phyloP scores from a whole-genome alignment of 2,888 invertebrate genomes.

The Ophion obscuratus region DNA sequence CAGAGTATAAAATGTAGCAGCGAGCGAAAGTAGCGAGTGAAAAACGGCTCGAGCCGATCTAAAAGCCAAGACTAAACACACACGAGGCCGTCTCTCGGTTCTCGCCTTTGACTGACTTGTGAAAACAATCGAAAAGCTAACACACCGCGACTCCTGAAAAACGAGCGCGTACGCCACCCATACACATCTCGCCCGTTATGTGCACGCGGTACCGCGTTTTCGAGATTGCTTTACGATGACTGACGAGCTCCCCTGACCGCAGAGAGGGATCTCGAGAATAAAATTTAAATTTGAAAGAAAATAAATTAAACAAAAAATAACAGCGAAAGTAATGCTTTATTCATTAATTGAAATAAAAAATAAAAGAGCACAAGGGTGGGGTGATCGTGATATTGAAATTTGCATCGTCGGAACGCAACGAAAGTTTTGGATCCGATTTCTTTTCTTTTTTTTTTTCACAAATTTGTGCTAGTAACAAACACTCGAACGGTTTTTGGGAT shows the following conservation, averaged over 20 bases:
- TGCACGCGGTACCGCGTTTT: conserved; percentile 20
- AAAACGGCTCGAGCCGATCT: conserved; percentile 22
- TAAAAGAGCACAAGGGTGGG: no score
- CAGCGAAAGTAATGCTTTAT: no score
- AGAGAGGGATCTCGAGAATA: not conserved
- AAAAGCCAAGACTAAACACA: conserved; percentile 58
- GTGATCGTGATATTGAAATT: no score
- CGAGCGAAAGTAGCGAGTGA: conserved; percentile 30
- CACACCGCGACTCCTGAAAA: conserved; percentile 24
- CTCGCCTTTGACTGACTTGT: conserved; percentile 64
- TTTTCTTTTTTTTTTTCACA: no score
- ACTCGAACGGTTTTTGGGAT: no score
- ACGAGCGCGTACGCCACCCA: not conserved
- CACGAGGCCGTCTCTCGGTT: conserved; percentile 20
- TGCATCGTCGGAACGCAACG: no score
- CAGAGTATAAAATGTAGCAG: conserved; percentile 14
- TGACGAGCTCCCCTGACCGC: conserved; percentile 15
- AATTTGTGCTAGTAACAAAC: no score
- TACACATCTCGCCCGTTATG: not conserved
- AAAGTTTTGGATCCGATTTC: no score
- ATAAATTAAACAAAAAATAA: not conserved
- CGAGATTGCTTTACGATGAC: conserved; percentile 43
- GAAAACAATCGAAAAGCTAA: conserved; percentile 66
- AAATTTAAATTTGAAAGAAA: not conserved
- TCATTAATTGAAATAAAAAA: no score